These are phyloP conservation scores for Danaus melanippus DNA, from an alignment of 1,140 invertebrate species.

Conservation along the genomic window DNA sequence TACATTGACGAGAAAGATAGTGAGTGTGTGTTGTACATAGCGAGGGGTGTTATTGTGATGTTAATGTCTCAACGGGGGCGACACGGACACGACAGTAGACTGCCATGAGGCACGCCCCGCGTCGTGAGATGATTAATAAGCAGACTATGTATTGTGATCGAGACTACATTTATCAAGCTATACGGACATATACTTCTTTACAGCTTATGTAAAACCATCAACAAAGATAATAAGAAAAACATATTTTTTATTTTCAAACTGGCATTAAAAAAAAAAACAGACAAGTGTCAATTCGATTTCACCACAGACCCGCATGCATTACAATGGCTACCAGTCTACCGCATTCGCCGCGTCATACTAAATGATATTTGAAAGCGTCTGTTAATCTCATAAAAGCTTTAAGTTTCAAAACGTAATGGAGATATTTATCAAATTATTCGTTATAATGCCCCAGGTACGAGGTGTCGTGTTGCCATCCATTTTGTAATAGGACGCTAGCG, in stretches of 20 bases:
- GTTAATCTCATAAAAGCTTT: slow-evolving; percentile 35
- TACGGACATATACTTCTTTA: too few species aligned
- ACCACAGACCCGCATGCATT: slow-evolving; percentile 24
- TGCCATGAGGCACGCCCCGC: slow-evolving; percentile 16
- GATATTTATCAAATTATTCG: slow-evolving; percentile 40
- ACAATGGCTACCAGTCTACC: slow-evolving; percentile 8
- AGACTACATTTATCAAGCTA: too few species aligned
- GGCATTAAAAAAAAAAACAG: slow-evolving; percentile 5
- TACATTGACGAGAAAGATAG: not conserved
- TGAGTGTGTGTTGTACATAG: slow-evolving; percentile 13
- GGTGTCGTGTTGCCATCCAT: slow-evolving; percentile 30
- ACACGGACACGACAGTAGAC: slow-evolving; percentile 18
- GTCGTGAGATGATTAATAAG: slow-evolving; percentile 43
- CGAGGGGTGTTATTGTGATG: slow-evolving; percentile 41
- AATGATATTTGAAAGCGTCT: slow-evolving; percentile 34
- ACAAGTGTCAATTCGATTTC: slow-evolving; percentile 9
- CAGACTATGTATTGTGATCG: slow-evolving; percentile 7
- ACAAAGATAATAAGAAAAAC: too few species aligned
- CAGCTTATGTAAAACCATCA: too few species aligned
- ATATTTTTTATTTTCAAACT: not conserved
- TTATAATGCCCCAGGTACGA: slow-evolving; percentile 37
- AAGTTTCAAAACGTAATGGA: slow-evolving; percentile 32
- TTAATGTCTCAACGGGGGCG: slow-evolving; percentile 36
- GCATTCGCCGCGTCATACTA: slow-evolving; percentile 24
- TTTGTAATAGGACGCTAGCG: slow-evolving; percentile 23